Conservation (phyloP, 2,888 invertebrate genomes). For the Dione juno region DNA sequence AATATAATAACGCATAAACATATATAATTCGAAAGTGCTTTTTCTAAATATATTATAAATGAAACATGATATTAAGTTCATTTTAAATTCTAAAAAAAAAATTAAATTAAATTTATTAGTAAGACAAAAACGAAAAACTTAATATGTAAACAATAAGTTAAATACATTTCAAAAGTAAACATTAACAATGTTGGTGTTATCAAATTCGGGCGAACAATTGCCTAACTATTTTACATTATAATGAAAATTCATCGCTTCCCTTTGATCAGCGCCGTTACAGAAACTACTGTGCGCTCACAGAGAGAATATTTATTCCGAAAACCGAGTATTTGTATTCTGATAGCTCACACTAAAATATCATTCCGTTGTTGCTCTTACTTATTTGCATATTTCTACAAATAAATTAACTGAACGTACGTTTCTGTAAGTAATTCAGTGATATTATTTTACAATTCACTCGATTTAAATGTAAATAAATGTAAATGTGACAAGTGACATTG, state of each 20-base stretch:
- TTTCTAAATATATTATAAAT: no score
- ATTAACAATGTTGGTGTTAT: constrained; percentile 15
- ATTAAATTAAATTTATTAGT: no score
- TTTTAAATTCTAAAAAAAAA: no score
- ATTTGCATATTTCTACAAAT: constrained; percentile 36
- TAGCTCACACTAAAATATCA: constrained; percentile 36
- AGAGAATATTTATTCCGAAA: constrained; percentile 34
- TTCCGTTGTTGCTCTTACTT: constrained; percentile 31
- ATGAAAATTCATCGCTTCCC: constrained; percentile 31
- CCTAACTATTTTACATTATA: constrained; percentile 27
- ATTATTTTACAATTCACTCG: neutral
- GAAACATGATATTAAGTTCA: no score
- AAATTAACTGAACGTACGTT: constrained; percentile 16
- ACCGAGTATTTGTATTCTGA: constrained; percentile 34
- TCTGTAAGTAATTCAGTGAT: neutral
- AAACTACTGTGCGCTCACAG: constrained; percentile 31
- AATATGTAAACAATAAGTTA: neutral
- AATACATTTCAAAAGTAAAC: constrained; percentile 10
- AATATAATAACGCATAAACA: no score
- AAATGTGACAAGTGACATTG: neutral
- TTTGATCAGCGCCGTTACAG: constrained; percentile 28
- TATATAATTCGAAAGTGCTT: no score
- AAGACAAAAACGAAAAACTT: neutral
- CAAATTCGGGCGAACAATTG: constrained; percentile 25
- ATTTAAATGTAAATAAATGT: constrained; percentile 15